Evolutionary conservation across 2,888 invertebrate genomes (phyloP).

Genomic region (Lordiphosa fenestrarum): DNA sequence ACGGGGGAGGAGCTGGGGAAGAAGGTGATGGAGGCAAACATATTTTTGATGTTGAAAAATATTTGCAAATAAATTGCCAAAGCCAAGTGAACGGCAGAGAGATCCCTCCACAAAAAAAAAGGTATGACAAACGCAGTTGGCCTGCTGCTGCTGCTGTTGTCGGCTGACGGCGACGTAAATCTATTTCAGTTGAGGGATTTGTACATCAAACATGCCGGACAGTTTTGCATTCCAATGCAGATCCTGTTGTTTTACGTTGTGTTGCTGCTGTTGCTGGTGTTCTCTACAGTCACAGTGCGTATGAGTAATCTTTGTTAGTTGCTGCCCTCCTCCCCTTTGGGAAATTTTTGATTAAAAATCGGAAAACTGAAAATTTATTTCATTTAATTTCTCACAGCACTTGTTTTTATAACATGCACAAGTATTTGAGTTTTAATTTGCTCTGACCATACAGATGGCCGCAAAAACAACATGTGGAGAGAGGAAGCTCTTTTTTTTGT

Average conservation of each 20-base stretch:
- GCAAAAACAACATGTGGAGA: too few relatives aligned
- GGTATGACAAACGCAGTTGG: slow-evolving; percentile 37
- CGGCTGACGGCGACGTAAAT: slow-evolving; percentile 73
- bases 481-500: slow-evolving; percentile 19
- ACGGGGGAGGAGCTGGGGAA: background rate
- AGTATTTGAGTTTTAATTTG: slow-evolving; percentile 66
- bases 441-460: slow-evolving; percentile 35
- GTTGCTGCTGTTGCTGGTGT: slow-evolving; percentile 28
- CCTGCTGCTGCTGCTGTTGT: slow-evolving; percentile 9
- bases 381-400: slow-evolving; percentile 51
- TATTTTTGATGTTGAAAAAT: slow-evolving; percentile 66
- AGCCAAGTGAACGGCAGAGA: slow-evolving; percentile 20
- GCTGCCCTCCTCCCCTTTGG: slow-evolving; percentile 2
- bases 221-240: slow-evolving; percentile 57
- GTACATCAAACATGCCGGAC: slow-evolving; percentile 72
- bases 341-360: slow-evolving; percentile 58
- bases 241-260: background rate
- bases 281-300: slow-evolving; percentile 46
- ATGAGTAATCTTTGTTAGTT: slow-evolving; percentile 50
- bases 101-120: slow-evolving; percentile 27
- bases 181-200: slow-evolving; percentile 75
- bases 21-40: slow-evolving; percentile 20
- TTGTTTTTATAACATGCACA: slow-evolving; percentile 41
- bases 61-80: slow-evolving; percentile 67
- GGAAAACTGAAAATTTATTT: slow-evolving; percentile 52